Evolutionary conservation across 2,888 invertebrate species (phyloP), one percentile per base, ranked within the genome.

Genomic region (Amblyjoppa proteus): DNA sequence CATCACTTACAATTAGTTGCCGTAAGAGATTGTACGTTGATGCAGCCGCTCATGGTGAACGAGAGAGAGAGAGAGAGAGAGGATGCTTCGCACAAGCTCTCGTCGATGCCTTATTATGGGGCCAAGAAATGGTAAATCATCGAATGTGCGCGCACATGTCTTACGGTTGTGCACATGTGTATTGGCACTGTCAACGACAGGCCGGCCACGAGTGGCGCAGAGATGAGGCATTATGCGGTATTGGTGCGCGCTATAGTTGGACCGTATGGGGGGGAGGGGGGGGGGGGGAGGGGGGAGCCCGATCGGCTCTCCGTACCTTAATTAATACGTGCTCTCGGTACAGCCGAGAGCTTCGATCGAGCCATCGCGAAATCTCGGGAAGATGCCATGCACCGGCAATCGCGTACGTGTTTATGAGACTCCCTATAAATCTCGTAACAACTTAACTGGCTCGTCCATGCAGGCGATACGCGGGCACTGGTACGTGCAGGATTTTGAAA

Each of bases 361-460:
- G 75, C 77, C 41, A 83, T 81, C 83, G 86, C 38, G 38, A 86
- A 81, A 77, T 69, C 53, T 80, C 73, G 71, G 69, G 66, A 73
- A 71, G 49, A 79, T 76, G 25, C 85, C 66, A 81, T 68, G 73
- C 76, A 28, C 66, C 49, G 56, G 75, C 70, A 78, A 81, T 81
- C 79, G 73, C 71, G 74, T 85, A 81, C 79, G 71, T 81, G 84
- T 87, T 87, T 83, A 81, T 80, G 83, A 85, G 74, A 68, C 58
- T 85, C 84, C 79, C 83, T 76, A 81, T 87, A 85, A 85, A 84
- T 87, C 84, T 87, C 74, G 83, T 85, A 81, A 84, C 83, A 85
- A 85, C 81, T 84, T 83, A 85, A 84, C 82, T 87, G 82, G 84
- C 82, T 78, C 81, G 81, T 85, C 87, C 69, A 83, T 20, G 68